phyloP scores from a whole-genome alignment of 2,888 invertebrate genomes.

The Xylota sylvarum region DNA sequence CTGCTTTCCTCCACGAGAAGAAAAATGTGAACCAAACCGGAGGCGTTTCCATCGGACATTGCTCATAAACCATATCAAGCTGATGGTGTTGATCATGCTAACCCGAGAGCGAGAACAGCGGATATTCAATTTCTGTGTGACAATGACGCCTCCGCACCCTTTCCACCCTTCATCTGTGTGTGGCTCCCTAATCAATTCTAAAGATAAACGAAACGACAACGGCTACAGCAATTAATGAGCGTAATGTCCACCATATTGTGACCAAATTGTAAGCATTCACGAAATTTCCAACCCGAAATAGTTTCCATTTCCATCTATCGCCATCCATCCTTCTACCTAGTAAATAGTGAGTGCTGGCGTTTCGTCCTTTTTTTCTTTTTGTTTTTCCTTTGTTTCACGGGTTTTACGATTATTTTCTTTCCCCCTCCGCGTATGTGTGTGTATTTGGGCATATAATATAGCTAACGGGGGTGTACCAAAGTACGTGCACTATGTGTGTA shows the following conservation, averaged over 20 bases:
- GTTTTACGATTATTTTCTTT: slow-evolving; percentile 70
- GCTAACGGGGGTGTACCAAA: slow-evolving; percentile 30
- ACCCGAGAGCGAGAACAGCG: slow-evolving; percentile 37
- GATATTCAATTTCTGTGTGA: slow-evolving; percentile 72
- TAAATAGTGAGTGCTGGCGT: slow-evolving; percentile 1
- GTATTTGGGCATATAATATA: slow-evolving; percentile 24
- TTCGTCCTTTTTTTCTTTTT: slow-evolving; percentile 40
- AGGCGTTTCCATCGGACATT: slow-evolving; percentile 74
- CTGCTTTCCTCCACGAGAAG: slow-evolving; percentile 24
- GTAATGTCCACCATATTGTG: slow-evolving; percentile 71
- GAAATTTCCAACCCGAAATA: slow-evolving; percentile 65
- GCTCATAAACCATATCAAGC: slow-evolving; percentile 71
- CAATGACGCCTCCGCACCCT: slow-evolving; percentile 25
- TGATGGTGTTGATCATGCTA: slow-evolving; percentile 65
- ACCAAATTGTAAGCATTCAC: slow-evolving; percentile 69
- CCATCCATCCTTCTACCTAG: neutral
- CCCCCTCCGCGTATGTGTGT: slow-evolving; percentile 34
- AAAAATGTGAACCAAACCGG: slow-evolving; percentile 56
- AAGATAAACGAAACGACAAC: slow-evolving; percentile 44
- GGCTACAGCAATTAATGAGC: slow-evolving; percentile 61
- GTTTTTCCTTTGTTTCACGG: slow-evolving; percentile 56
- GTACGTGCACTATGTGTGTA: slow-evolving; percentile 41
- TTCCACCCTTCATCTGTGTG: slow-evolving; percentile 30
- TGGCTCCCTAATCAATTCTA: slow-evolving; percentile 58
- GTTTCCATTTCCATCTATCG: slow-evolving; percentile 41